Evolutionary conservation across 2,888 invertebrate species (phyloP), one percentile per base, ranked within the genome.

Genomic region (Congeria kusceri): DNA sequence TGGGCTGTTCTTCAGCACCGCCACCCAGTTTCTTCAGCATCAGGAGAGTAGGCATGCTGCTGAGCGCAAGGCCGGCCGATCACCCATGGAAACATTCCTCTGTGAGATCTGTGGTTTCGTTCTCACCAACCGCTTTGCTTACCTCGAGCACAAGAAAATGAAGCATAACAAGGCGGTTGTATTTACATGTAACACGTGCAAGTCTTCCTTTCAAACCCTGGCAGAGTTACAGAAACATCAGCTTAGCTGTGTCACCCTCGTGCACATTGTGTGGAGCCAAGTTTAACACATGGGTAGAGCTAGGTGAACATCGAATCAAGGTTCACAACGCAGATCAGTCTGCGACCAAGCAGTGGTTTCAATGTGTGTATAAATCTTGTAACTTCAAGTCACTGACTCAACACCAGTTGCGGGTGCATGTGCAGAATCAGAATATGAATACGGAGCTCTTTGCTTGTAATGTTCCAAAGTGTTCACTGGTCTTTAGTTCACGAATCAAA

Each of bases 101-200:
- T 83, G 83, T 59, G 83, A 83, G 44, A 61, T 83, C 13, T 83
- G 83, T 53, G 68, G 69, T 29, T 83, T 83, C 65, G 83, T 83
- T 25, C 59, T 83, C 1, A 83, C 83, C 15, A 83, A 83, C 53
- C 49, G 83, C 25, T 83, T 77, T 53, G 83, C 83, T 0, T 83
- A 83, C 39, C 68, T 79, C 25, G 83, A 83, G 29, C 83, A 83
- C 46, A 83, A 83, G 58, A 65, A 73, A 29, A 83, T 83, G 83
- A 83, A 83, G 44, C 83, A 83, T 29, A 75, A 53, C 20, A 81
- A 81, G 32, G 3, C 49, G 7, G 44, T 75, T 11, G 57, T 67
- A 23, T 83, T 79, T 29, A 83, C 57, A 53, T 83, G 83, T 64
- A 79, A 46, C 23, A 76, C 72, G 32, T 83, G 83, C 61, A 71